Percentiles rank a stretch among this genome's conserved stretches.
Evolutionary conservation across 1,140 invertebrate species (phyloP).

Genomic region (Scaptodrosophila lebanonensis): DNA sequence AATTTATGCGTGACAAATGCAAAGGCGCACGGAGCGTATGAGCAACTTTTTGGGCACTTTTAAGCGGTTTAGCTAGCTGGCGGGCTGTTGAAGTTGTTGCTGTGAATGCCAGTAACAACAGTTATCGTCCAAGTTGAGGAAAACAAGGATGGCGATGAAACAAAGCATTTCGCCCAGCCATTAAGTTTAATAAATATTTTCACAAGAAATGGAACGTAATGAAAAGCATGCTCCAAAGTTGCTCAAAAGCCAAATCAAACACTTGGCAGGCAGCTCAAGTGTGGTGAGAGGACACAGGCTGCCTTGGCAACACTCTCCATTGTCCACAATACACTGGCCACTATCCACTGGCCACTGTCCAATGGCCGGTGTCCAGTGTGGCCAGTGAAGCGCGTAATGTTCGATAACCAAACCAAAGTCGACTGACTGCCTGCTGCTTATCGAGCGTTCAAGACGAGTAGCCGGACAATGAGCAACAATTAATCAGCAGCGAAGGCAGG

Average conservation of each 20-base stretch:
- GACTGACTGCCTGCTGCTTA: constrained; percentile 31
- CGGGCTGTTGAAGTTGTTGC: not conserved
- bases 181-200: constrained; percentile 61
- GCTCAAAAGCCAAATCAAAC: constrained; percentile 46
- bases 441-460: constrained; percentile 13
- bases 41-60: not conserved
- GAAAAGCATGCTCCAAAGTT: constrained; percentile 54
- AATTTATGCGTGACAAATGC: not conserved
- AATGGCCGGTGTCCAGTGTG: too few relatives aligned
- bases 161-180: constrained; percentile 29
- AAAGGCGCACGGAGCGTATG: not conserved
- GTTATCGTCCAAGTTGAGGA: not conserved
- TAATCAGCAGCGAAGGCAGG: too few relatives aligned
- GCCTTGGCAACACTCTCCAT: too few relatives aligned
- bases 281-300: not conserved
- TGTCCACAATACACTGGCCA: too few relatives aligned
- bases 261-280: constrained; percentile 3
- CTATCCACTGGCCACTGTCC: too few relatives aligned
- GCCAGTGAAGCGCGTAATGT: not conserved
- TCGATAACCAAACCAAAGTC: constrained; percentile 19
- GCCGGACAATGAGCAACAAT: constrained; percentile 29
- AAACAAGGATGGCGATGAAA: not conserved
- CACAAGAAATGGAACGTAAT: constrained; percentile 59
- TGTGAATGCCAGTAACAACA: too few relatives aligned
- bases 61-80: not conserved